Conservation (phyloP, 53 echinoderm and acorn worm genomes). For the Patiria pectinifera region DNA sequence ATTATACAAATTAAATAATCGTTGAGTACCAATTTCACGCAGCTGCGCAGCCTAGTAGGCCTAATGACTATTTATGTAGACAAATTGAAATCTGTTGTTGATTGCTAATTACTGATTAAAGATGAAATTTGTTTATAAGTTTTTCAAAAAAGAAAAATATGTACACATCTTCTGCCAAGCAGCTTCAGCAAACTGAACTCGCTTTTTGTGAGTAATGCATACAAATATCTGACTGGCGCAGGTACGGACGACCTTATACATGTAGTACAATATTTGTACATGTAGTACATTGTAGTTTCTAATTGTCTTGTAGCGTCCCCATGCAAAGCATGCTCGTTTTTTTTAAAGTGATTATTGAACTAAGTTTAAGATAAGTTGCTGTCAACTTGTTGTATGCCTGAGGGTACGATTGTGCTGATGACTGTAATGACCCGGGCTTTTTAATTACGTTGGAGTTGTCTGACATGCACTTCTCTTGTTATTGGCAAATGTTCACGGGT, state of each 20-base stretch:
- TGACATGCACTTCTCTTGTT: background rate
- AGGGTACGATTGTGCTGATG: background rate
- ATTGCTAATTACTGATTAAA: no score
- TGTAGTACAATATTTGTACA: background rate
- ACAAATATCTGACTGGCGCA: background rate
- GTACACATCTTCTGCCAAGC: no score
- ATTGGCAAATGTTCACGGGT: background rate
- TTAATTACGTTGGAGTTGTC: background rate
- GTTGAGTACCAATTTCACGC: no score
- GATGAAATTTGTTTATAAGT: no score
- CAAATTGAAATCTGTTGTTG: no score
- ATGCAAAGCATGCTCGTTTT: conserved; percentile 25
- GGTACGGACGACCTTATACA: background rate
- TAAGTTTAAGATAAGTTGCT: background rate
- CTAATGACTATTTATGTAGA: no score
- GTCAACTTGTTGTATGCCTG: background rate
- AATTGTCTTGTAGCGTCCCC: background rate
- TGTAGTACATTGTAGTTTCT: background rate
- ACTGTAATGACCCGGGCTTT: background rate
- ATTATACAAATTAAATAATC: no score
- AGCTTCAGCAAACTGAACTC: no score
- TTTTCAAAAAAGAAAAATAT: no score
- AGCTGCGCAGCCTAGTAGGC: no score
- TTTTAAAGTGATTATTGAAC: background rate
- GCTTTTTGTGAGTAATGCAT: background rate